Conservation (phyloP, 2,113 vertebrate species). For the Myotis davidii region DNA sequence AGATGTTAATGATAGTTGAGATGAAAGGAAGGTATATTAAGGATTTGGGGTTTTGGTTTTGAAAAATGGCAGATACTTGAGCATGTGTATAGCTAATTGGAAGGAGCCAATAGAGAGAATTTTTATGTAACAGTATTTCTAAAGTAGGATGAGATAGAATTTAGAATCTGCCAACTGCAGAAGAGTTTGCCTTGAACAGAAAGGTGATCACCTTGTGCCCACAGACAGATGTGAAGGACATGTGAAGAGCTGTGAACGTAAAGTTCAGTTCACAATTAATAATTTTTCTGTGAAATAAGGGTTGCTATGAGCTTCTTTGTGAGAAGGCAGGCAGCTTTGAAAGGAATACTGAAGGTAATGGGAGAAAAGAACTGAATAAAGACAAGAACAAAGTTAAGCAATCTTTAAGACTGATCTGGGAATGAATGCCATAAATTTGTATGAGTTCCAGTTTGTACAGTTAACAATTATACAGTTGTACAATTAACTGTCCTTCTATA, state of each 20-base stretch:
- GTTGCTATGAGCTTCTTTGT: background rate
- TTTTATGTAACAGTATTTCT: background rate
- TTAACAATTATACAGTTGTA: too few relatives aligned
- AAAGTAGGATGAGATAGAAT: background rate
- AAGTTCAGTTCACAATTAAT: background rate
- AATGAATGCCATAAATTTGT: background rate
- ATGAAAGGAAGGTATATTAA: background rate
- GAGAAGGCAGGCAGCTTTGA: background rate
- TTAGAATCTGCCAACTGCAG: background rate
- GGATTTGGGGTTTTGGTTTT: background rate
- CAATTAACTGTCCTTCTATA: background rate
- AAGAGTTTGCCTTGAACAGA: background rate
- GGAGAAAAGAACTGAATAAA: background rate
- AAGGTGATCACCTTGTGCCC: background rate
- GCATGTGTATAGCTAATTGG: background rate
- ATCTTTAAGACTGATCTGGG: background rate
- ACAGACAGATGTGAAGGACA: background rate
- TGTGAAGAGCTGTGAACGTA: background rate
- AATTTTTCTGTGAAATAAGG: background rate
- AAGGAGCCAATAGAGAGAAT: background rate
- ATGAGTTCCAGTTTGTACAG: background rate
- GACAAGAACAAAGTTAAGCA: background rate
- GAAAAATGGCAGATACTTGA: background rate
- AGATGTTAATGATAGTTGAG: background rate
- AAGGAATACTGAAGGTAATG: background rate